Conservation (phyloP, 2,797 vertebrate genomes). For the Argentina silus region DNA sequence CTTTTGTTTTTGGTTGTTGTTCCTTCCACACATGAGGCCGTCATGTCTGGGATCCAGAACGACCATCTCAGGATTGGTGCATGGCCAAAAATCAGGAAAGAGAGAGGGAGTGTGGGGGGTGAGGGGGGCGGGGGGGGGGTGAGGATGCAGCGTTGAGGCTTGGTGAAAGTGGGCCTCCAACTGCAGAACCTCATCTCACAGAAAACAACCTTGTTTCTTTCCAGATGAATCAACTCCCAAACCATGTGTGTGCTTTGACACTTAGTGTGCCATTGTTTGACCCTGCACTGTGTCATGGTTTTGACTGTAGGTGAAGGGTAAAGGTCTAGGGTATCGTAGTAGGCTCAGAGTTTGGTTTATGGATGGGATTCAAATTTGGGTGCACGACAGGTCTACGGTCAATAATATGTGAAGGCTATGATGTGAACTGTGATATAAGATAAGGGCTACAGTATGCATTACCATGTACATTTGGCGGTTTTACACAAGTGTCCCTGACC, state of each 20-base stretch:
- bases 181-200: constrained; percentile 64
- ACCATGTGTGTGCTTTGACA: not conserved
- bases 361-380: not conserved
- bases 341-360: not conserved
- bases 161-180: constrained; percentile 52
- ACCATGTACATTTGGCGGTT: not conserved
- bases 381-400: too few species aligned
- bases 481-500: constrained; percentile 21
- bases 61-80: constrained; percentile 59
- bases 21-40: constrained; percentile 58
- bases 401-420: too few species aligned
- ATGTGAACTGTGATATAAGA: too few species aligned
- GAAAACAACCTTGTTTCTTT: constrained; percentile 60
- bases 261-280: not conserved
- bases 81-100: constrained; percentile 44
- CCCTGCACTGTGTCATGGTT: not conserved
- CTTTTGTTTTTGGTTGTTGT: constrained; percentile 53
- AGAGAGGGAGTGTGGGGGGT: constrained; percentile 41
- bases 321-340: not conserved
- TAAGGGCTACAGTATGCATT: too few species aligned
- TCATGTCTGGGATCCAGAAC: constrained; percentile 63
- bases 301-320: not conserved
- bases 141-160: constrained; percentile 32
- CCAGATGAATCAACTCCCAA: not conserved
- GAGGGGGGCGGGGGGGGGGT: constrained; percentile 11